These are phyloP conservation scores for Heliothis subflexa DNA, from an alignment of 1,140 invertebrate genomes.

Conservation along the genomic window DNA sequence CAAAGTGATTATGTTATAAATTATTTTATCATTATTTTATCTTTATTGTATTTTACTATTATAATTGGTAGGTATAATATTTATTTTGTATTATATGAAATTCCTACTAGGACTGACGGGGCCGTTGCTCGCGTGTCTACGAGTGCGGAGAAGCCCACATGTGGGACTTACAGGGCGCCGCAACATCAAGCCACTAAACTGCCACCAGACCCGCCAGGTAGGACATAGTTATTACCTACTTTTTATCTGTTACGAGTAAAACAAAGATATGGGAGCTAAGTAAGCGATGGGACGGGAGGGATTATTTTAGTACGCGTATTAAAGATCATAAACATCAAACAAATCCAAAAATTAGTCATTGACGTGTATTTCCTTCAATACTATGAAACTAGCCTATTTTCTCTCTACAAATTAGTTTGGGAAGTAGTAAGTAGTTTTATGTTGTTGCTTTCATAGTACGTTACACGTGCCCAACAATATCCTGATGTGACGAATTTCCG, in stretches of 20 bases:
- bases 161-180: slow-evolving; percentile 76
- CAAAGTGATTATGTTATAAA: no score
- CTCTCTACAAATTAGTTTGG: background rate
- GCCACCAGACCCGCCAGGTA: slow-evolving; percentile 79
- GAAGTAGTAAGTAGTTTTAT: slow-evolving; percentile 18
- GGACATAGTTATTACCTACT: no score
- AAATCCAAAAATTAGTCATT: no score
- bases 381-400: background rate
- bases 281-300: no score
- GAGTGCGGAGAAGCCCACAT: slow-evolving; percentile 71
- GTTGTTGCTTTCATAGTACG: background rate
- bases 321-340: no score
- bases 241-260: background rate
- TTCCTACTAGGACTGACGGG: slow-evolving; percentile 65
- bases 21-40: no score
- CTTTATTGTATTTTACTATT: background rate
- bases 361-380: background rate
- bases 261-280: no score
- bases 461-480: slow-evolving; percentile 7
- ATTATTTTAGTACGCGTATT: no score
- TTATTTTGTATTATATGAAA: background rate
- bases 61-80: background rate
- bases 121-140: slow-evolving; percentile 71
- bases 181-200: slow-evolving; percentile 78
- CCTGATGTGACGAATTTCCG: slow-evolving; percentile 14